These are phyloP conservation scores for Stratiomys singularior DNA, from an alignment of 2,888 invertebrate genomes.

Conservation along the genomic window DNA sequence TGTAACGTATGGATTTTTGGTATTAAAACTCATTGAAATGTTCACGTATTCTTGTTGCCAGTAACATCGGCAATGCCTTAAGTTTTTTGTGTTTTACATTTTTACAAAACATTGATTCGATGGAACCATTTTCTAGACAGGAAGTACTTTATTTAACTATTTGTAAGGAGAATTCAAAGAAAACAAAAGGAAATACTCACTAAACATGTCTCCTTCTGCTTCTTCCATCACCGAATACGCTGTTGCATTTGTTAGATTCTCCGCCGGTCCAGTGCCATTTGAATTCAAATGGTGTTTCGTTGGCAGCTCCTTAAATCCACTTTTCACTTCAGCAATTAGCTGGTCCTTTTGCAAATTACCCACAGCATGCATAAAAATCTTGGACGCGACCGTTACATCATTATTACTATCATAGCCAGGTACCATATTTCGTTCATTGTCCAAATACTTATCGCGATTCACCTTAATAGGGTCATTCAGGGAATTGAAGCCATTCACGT, in stretches of 20 bases:
- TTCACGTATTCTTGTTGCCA: too few species aligned
- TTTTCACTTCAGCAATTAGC: conserved; percentile 58
- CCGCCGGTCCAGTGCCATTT: conserved; percentile 46
- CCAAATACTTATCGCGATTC: conserved; percentile 35
- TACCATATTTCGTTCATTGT: conserved; percentile 32
- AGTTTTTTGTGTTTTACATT: too few species aligned
- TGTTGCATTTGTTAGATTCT: conserved; percentile 59
- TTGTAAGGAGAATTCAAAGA: too few species aligned
- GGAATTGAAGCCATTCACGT: background rate
- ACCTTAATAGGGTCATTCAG: conserved; percentile 9
- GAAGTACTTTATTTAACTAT: too few species aligned
- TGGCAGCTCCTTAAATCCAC: conserved; percentile 48
- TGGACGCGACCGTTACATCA: conserved; percentile 49
- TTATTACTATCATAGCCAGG: conserved; percentile 33
- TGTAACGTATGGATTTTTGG: too few species aligned
- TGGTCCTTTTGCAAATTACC: conserved; percentile 62
- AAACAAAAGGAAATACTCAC: too few species aligned
- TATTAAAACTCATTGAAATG: too few species aligned
- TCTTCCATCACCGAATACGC: conserved; percentile 60
- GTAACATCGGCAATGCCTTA: too few species aligned
- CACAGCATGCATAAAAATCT: conserved; percentile 56
- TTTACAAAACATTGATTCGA: too few species aligned
- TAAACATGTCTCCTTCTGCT: conserved; percentile 55
- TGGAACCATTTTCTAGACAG: too few species aligned
- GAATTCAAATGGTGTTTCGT: conserved; percentile 43